phyloP scores from a whole-genome alignment of 2,113 vertebrate genomes.

The Hydrochoerus hydrochaeris region DNA sequence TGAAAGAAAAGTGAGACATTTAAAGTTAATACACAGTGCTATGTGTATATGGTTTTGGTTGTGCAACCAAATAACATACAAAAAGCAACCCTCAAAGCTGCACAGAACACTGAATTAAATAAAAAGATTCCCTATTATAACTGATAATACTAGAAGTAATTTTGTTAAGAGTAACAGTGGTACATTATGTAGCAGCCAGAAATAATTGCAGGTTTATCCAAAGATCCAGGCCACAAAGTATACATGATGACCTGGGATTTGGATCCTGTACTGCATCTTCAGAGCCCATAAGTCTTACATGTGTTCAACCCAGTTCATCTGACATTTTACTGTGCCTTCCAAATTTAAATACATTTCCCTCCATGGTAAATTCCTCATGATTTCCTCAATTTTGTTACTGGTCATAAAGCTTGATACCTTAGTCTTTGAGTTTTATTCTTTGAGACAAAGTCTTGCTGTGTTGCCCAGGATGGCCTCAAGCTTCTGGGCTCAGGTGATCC shows the following conservation, averaged over 20 bases:
- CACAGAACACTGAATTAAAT: constrained; percentile 9
- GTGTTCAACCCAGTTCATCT: background rate
- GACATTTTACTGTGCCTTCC: background rate
- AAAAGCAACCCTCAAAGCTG: background rate
- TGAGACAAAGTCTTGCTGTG: background rate
- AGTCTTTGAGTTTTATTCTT: background rate
- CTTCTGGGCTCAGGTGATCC: background rate
- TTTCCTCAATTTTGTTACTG: background rate
- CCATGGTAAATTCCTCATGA: background rate
- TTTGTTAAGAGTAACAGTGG: background rate
- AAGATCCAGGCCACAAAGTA: background rate
- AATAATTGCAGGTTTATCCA: background rate
- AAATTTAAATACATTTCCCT: background rate
- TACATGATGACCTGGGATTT: background rate
- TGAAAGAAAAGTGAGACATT: constrained; percentile 82
- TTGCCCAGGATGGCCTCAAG: background rate
- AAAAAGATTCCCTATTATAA: constrained; percentile 9
- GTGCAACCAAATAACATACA: background rate
- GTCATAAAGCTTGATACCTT: background rate
- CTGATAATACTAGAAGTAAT: background rate
- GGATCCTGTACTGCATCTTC: background rate
- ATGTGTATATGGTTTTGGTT: background rate
- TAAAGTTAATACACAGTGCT: constrained; percentile 15
- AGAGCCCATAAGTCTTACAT: background rate
- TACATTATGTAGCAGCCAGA: background rate